Percentiles rank a stretch among this genome's conserved stretches.
Conservation (phyloP, 2,888 invertebrate genomes). For the Lycaena phlaeas region DNA sequence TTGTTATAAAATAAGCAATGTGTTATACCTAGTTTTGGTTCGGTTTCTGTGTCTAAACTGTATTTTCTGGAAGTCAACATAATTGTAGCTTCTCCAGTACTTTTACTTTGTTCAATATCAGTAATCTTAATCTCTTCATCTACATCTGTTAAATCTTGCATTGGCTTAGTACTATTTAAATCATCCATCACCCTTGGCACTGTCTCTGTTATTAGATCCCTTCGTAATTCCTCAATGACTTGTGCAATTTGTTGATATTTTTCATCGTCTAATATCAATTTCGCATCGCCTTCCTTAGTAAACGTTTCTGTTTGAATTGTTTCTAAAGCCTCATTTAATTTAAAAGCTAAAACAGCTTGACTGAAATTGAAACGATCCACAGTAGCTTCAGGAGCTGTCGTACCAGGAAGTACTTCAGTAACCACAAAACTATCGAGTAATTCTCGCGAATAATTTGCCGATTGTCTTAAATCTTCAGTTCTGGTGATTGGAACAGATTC, state of each 20-base stretch:
- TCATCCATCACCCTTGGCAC: conserved; percentile 14
- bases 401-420: conserved; percentile 18
- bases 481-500: conserved; percentile 41
- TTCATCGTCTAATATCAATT: conserved; percentile 27
- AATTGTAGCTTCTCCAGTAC: no score
- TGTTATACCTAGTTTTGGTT: no score
- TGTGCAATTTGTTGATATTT: conserved; percentile 32
- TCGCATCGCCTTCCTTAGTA: conserved; percentile 33
- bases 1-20: no score
- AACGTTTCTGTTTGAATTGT: conserved; percentile 35
- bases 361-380: conserved; percentile 18
- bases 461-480: conserved; percentile 36
- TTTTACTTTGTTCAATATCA: no score
- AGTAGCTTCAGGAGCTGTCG: conserved; percentile 15
- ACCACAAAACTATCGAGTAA: conserved; percentile 32
- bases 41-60: no score
- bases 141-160: no score
- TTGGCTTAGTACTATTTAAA: background rate
- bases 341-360: conserved; percentile 31
- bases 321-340: conserved; percentile 36
- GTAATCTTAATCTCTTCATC: no score
- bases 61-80: no score
- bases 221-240: conserved; percentile 37
- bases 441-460: conserved; percentile 38
- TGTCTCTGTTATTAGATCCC: conserved; percentile 36